phyloP scores from a whole-genome alignment of 2,888 invertebrate genomes.

The Pseudanteris insignis region DNA sequence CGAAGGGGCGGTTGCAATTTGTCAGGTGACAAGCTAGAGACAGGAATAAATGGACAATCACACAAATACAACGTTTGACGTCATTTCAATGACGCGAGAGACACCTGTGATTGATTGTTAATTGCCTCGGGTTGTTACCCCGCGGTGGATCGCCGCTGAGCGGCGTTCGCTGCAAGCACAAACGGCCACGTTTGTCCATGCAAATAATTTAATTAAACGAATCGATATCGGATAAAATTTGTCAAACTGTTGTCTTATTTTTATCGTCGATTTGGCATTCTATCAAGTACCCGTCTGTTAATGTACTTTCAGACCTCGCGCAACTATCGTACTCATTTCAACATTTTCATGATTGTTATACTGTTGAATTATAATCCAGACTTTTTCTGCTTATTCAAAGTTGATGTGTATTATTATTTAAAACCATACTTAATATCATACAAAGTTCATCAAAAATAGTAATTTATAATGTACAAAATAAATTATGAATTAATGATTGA shows the following conservation, averaged over 20 bases:
- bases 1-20: slow-evolving; percentile 55
- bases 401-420: too few relatives aligned
- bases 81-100: slow-evolving; percentile 66
- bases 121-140: slow-evolving; percentile 67
- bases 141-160: slow-evolving; percentile 46
- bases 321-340: neutral
- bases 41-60: slow-evolving; percentile 67
- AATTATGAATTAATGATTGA: too few relatives aligned
- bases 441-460: too few relatives aligned
- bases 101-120: slow-evolving; percentile 67
- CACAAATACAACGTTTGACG: slow-evolving; percentile 67
- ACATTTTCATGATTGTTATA: neutral
- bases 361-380: neutral
- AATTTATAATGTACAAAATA: too few relatives aligned
- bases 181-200: slow-evolving; percentile 48
- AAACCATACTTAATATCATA: too few relatives aligned
- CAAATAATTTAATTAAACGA: slow-evolving; percentile 63
- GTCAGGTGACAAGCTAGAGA: slow-evolving; percentile 65
- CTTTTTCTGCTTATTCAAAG: too few relatives aligned
- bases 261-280: slow-evolving; percentile 27
- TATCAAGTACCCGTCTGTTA: slow-evolving; percentile 8
- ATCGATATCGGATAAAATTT: slow-evolving; percentile 58
- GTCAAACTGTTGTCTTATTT: slow-evolving; percentile 47
- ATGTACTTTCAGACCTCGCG: neutral
- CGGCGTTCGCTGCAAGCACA: slow-evolving; percentile 36